Conservation (phyloP, 2,888 invertebrate species). For the Biston stratarius region DNA sequence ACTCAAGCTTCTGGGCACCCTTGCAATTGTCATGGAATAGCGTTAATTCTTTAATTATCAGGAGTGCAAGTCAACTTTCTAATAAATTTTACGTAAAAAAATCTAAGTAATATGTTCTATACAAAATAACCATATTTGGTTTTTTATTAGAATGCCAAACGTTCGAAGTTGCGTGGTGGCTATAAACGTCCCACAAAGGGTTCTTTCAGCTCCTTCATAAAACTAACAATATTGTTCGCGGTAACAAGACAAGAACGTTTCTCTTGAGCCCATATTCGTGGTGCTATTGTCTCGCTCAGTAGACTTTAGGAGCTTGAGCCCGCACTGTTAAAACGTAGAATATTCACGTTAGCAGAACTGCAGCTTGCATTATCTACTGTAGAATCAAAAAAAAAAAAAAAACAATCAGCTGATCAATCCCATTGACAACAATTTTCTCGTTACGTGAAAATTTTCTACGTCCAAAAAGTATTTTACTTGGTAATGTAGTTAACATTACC, state of each 20-base stretch:
- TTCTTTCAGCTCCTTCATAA: slow-evolving; percentile 77
- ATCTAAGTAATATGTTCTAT: slow-evolving; percentile 13
- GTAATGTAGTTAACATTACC: no score
- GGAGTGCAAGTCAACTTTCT: no score
- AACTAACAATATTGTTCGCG: slow-evolving; percentile 83
- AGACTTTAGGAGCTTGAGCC: slow-evolving; percentile 79
- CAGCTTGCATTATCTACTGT: background rate
- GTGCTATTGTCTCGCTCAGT: slow-evolving; percentile 79
- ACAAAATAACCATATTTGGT: slow-evolving; percentile 36
- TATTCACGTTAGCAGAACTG: slow-evolving; percentile 10
- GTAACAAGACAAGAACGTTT: slow-evolving; percentile 82
- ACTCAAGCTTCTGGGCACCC: no score
- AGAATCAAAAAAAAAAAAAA: background rate
- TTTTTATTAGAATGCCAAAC: slow-evolving; percentile 39
- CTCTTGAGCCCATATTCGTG: slow-evolving; percentile 79
- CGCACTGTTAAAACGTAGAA: slow-evolving; percentile 64
- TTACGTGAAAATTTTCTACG: background rate
- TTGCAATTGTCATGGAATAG: no score
- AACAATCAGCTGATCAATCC: background rate
- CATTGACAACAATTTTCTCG: no score
- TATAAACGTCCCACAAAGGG: slow-evolving; percentile 73
- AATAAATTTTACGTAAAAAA: background rate
- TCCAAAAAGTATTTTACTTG: no score
- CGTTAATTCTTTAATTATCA: no score
- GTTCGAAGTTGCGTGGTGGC: slow-evolving; percentile 42